Base-by-base conservation (phyloP, 2,888 invertebrate species). In the Apotomis betuletana region DNA sequence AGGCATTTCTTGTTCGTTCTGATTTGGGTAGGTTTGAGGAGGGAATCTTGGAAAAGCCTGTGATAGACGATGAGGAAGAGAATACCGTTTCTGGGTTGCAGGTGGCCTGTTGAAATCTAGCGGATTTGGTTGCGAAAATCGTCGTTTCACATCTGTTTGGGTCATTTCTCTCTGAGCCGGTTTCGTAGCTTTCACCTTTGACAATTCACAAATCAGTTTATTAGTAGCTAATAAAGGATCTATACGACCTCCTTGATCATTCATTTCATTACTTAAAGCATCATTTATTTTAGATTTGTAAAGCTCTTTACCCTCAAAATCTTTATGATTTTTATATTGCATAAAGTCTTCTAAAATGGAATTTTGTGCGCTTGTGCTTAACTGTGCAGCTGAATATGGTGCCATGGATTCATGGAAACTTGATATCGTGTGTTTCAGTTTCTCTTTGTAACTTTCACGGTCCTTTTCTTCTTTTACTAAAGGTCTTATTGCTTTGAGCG, bases 261-360 rank as follows among this genome's bases (percentile, higher is more conserved):
- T 69, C 3, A 44, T 65, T n/a, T 74, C 76, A 6, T 78, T 73
- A 4, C 69, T 41, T 52, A 80, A 74, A 73, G 78, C 77, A 15
- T 86, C 79, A 49, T 82, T 78, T 0, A 90, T 71, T 70, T 83
- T 81, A 12, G 62, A 76, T 77, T 85, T 88, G 71, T 82, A 85
- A 13, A 76, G 67, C 61, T 81, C 78, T 76, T 77, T 83, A 1
- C 69, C 75, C 62, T 85, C 81, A 41, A 83, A 79, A 55, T 87
- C 78, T 65, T 74, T 78, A 69, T 83, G 77, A 75, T 83, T 86
- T 67, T 81, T 77, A 54, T 81, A 85, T 74, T 84, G 80, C 38
- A 89, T 67, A 77, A 85, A 90, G 75, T 83, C 77, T 49, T 90
- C 86, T 10, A 88, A 77, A 13, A 90, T 86, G 52, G 86, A 83